These are phyloP conservation scores for Salmo trutta DNA, from an alignment of 2,797 vertebrate genomes.

Conservation along the genomic window DNA sequence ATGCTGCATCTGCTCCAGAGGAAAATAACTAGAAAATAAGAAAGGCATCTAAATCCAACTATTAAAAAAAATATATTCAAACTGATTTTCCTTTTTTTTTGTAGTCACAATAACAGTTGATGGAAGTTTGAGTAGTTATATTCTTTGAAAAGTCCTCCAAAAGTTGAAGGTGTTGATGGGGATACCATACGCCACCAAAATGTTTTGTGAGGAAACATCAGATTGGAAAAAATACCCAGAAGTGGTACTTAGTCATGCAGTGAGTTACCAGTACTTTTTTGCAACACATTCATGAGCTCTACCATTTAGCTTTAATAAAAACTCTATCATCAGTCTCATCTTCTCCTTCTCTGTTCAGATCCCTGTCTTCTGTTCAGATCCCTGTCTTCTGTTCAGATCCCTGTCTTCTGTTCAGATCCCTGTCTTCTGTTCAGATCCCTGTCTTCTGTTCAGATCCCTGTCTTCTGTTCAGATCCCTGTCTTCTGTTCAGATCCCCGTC, in stretches of 20 bases:
- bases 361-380: not conserved
- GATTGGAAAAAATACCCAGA: slow-evolving; percentile 24
- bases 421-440: slow-evolving; percentile 12
- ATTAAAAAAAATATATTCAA: not conserved
- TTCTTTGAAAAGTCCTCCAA: slow-evolving; percentile 42
- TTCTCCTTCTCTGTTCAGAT: not conserved
- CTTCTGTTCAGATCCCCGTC: slow-evolving; percentile 2
- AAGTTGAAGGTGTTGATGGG: slow-evolving; percentile 28
- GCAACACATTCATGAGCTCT: slow-evolving; percentile 45
- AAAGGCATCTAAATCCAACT: too few species aligned
- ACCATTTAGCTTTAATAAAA: slow-evolving; percentile 32
- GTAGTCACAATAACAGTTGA: too few species aligned
- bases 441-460: not conserved
- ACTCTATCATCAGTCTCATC: not conserved
- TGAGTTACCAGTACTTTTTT: slow-evolving; percentile 30
- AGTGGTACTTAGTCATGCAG: slow-evolving; percentile 35
- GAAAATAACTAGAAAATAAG: too few species aligned
- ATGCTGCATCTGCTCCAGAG: too few species aligned
- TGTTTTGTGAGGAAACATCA: slow-evolving; percentile 20
- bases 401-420: not conserved
- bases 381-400: not conserved
- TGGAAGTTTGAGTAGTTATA: not conserved
- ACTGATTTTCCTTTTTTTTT: not conserved
- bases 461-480: not conserved
- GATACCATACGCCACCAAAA: slow-evolving; percentile 7